Evolutionary conservation across 2,888 invertebrate genomes (phyloP), one percentile per base, ranked within the genome.

Genomic region (Nezara viridula): DNA sequence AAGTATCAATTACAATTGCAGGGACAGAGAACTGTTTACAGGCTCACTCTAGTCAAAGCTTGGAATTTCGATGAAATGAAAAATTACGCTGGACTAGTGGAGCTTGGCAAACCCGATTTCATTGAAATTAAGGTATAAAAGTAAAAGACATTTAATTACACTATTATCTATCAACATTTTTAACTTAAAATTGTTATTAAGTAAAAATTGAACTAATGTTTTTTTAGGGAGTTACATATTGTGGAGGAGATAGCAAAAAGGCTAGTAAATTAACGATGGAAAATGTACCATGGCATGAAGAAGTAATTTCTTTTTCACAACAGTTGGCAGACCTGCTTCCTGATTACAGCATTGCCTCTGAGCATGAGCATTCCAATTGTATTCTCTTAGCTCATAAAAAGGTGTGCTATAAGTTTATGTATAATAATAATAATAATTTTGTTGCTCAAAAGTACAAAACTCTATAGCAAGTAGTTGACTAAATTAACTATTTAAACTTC

Each of bases 281-380:
- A 91, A 95, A 95, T 92, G 94, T 95, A 4, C 95, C 95, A 0
- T 95, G 94, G 94, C 94, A 95, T 91, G 93, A 94, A 91, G 95
- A 95, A 92, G 94, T 94, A 2, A 92, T 94, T 6, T 91, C 91
- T 5, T 94, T 95, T 92, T 93, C 93, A 21, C 91, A 93, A 90
- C 92, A 93, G 90, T 91, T 95, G 85, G 92, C 92, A n/a, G 91
- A 92, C 32, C 90, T 91, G 40, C 91, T 94, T 50, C 93, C 93
- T 12, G 92, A 93, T 88, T 95, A 95, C 91, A 94, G 93, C 86
- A 92, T 95, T 37, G 94, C 94, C 4, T 93, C 93, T 49, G 95
- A 95, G 92, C 95, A 95, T 92, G 94, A 94, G 91, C 95, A 95
- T 92, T 95, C 94, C 19, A 95, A 95, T 91, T 95, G 94, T 92